Conservation (phyloP, 2,113 vertebrate species). For the Chloebia gouldiae region DNA sequence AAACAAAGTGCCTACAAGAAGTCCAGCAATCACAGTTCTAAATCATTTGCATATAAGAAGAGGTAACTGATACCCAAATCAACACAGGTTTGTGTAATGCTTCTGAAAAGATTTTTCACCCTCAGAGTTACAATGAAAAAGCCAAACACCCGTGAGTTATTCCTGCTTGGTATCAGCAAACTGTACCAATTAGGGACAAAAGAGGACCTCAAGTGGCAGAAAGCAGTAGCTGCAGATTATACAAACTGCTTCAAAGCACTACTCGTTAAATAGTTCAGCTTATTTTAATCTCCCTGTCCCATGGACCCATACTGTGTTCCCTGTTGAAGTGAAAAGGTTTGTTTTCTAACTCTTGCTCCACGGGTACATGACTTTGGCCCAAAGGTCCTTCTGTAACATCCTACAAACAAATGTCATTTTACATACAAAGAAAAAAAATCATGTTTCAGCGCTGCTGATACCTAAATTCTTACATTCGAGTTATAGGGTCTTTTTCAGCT, state of each 20-base stretch:
- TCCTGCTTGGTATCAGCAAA: not conserved
- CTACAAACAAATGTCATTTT: not conserved
- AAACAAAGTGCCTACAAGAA: not conserved
- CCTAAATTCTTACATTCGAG: not conserved
- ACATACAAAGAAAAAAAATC: not conserved
- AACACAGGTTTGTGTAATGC: not conserved
- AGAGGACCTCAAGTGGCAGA: slow-evolving; percentile 51
- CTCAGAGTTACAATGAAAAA: not conserved
- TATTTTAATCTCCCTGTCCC: not conserved
- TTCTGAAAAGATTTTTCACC: not conserved
- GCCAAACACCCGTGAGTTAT: not conserved
- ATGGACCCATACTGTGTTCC: not conserved
- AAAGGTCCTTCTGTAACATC: not conserved
- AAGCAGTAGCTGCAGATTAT: not conserved
- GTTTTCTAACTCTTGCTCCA: not conserved
- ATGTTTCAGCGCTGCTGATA: not conserved
- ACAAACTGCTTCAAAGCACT: not conserved
- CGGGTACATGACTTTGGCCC: not conserved
- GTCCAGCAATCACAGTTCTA: not conserved
- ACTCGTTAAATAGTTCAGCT: not conserved
- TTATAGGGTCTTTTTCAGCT: not conserved
- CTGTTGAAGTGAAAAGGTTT: not conserved
- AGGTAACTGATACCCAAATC: not conserved
- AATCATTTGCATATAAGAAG: not conserved
- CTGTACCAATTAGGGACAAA: not conserved